Evolutionary conservation across 2,888 invertebrate genomes (phyloP), one percentile per base, ranked within the genome.

Genomic region (Stegana nigrithorax): DNA sequence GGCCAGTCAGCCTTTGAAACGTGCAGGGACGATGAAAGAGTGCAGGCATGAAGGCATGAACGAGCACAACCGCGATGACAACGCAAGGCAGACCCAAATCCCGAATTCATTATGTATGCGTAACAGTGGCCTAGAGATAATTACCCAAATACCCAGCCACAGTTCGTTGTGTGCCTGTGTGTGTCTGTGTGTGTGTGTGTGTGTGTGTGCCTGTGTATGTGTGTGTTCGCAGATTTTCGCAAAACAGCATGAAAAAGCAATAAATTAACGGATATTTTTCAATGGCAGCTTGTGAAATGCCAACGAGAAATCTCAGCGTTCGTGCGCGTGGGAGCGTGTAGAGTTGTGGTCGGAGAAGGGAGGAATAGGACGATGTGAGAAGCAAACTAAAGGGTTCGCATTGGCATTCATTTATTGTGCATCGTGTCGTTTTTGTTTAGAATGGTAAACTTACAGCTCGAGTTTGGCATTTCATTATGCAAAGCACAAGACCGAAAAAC

Each of bases 161-260:
- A 7, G 1, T 5, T n/a, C 25, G 10, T 23, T 47, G 25, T 6
- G 12, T n/a, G n/a, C n/a, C 17, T n/a, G 42, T n/a, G 39, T 4
- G 7, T 14, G 12, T 39, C 17, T 42, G 14, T 32, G 32, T 32
- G 8, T 2, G 2, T 2, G 32, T 2, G 1, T 8, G 8, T 32
- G 32, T 32, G 8, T 1, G 32, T 32, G 42, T n/a, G 12, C 23
- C 4, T 51, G 17, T 17, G 29, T 29, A 51, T 27, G 50, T 19
- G 21, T 36, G 21, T 55, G 53, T 32, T 58, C 29, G 58, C 58
- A 58, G 58, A 58, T 58, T 58, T 58, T 58, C 58, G 58, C 58
- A 58, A 58, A 44, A 45, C 58, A 58, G 58, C 58, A 58, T 44
- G 58, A 58, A 58, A 58, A 29, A 58, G 58, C 58, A 44, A 58